Evolutionary conservation across 2,797 vertebrate species (phyloP).

Genomic region (Cynodonichthys magdalenae): DNA sequence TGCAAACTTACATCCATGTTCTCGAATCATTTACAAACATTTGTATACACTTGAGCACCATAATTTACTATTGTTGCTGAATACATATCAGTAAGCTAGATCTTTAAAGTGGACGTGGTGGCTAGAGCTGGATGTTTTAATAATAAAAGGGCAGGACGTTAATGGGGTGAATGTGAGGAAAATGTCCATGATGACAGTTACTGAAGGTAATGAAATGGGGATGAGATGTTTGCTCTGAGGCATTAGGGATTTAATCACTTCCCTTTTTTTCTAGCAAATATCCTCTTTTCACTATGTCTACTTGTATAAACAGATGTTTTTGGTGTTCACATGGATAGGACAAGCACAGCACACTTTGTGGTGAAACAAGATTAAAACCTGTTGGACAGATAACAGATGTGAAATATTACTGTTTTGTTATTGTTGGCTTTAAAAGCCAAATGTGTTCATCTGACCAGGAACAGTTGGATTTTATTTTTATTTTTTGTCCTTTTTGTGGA

Average conservation of each 20-base stretch:
- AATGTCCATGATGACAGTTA: slow-evolving; percentile 25
- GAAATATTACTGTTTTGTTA: background rate
- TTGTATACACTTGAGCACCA: slow-evolving; percentile 86
- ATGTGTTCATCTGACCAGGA: slow-evolving; percentile 24
- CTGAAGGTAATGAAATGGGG: slow-evolving; percentile 13
- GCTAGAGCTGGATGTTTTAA: slow-evolving; percentile 58
- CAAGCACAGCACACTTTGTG: slow-evolving; percentile 55
- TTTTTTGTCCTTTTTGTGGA: slow-evolving; percentile 35
- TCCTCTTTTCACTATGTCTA: too few relatives aligned
- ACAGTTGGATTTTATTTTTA: slow-evolving; percentile 25
- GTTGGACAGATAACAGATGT: slow-evolving; percentile 51
- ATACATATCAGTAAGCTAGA: slow-evolving; percentile 79
- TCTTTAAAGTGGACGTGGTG: slow-evolving; percentile 63
- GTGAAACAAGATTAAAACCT: slow-evolving; percentile 38
- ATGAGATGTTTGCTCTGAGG: slow-evolving; percentile 17
- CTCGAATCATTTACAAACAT: slow-evolving; percentile 84
- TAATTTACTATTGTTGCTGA: slow-evolving; percentile 82
- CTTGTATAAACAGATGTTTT: background rate
- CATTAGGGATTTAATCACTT: background rate
- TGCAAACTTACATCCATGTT: slow-evolving; percentile 82
- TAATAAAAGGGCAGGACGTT: slow-evolving; percentile 22
- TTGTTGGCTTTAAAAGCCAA: slow-evolving; percentile 15
- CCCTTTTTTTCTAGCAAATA: background rate
- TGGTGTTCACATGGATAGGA: slow-evolving; percentile 36
- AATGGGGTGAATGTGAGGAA: slow-evolving; percentile 15